A percentile compares a stretch with the other conserved stretches of the same genome.
phyloP scores from a whole-genome alignment of 2,113 vertebrate genomes.

The Silurus meridionalis region DNA sequence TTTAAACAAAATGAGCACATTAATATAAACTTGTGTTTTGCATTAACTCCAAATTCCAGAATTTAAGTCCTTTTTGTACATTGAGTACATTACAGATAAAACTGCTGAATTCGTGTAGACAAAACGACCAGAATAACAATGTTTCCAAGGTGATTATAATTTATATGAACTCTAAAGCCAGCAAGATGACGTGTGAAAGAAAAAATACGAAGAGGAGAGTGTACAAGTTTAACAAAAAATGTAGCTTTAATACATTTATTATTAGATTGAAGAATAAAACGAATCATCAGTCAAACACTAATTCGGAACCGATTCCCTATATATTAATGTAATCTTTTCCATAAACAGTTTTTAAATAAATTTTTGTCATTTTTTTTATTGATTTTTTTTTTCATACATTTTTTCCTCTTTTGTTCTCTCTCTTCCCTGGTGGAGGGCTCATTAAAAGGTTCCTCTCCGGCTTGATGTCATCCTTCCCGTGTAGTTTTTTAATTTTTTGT shows the following conservation, averaged over 20 bases:
- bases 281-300: conserved; percentile 68
- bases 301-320: conserved; percentile 58
- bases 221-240: conserved; percentile 79
- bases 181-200: conserved; percentile 55
- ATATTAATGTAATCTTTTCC: conserved; percentile 64
- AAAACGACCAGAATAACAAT: neutral
- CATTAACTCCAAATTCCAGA: neutral
- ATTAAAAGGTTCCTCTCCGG: conserved; percentile 53
- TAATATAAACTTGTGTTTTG: neutral
- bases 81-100: neutral
- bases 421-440: conserved; percentile 57
- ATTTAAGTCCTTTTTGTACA: neutral
- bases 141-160: neutral
- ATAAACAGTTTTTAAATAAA: conserved; percentile 64
- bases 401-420: conserved; percentile 60
- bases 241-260: conserved; percentile 73
- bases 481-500: conserved; percentile 27
- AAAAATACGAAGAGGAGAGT: conserved; percentile 67
- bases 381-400: conserved; percentile 59
- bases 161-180: neutral
- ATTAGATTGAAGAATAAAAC: conserved; percentile 74
- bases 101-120: neutral
- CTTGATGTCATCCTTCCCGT: conserved; percentile 57
- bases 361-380: conserved; percentile 65
- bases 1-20: neutral